These are phyloP conservation scores for Ichneumoninae sp. DNA, from an alignment of 2,888 invertebrate species.

Conservation along the genomic window DNA sequence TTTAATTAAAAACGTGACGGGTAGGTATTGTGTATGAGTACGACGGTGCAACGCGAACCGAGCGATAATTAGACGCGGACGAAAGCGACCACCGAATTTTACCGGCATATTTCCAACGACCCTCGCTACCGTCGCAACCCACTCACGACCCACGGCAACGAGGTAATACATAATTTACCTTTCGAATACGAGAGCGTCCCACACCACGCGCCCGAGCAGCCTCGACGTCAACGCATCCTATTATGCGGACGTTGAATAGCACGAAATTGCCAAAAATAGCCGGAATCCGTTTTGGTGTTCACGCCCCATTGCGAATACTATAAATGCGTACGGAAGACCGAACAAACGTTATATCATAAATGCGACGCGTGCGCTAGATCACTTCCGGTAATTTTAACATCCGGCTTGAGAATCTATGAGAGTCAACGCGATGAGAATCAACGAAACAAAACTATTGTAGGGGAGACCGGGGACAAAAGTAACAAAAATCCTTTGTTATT, in stretches of 20 bases:
- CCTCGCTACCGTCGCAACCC: constrained; percentile 13
- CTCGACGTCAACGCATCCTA: constrained; percentile 55
- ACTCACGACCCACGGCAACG: constrained; percentile 30
- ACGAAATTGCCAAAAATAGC: constrained; percentile 79
- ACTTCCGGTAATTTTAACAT: not conserved
- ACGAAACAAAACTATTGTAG: not conserved
- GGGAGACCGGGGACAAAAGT: too few relatives aligned
- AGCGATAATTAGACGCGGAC: constrained; percentile 62
- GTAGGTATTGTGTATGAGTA: constrained; percentile 41
- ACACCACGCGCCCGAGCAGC: constrained; percentile 11
- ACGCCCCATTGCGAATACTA: constrained; percentile 62
- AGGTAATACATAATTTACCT: constrained; percentile 64
- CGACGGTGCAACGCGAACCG: constrained; percentile 55
- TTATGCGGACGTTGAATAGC: constrained; percentile 62
- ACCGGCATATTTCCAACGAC: constrained; percentile 53
- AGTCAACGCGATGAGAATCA: not conserved
- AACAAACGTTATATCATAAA: constrained; percentile 47
- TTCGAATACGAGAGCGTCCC: constrained; percentile 41
- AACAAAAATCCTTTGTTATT: too few relatives aligned
- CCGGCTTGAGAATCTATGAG: not conserved
- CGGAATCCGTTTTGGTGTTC: constrained; percentile 69
- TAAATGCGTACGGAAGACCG: constrained; percentile 51
- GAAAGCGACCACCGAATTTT: constrained; percentile 56
- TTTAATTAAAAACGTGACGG: constrained; percentile 66
- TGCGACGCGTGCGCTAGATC: not conserved